These are phyloP conservation scores for Heterotilapia buettikoferi DNA, from an alignment of 2,113 vertebrate species.

Conservation along the genomic window DNA sequence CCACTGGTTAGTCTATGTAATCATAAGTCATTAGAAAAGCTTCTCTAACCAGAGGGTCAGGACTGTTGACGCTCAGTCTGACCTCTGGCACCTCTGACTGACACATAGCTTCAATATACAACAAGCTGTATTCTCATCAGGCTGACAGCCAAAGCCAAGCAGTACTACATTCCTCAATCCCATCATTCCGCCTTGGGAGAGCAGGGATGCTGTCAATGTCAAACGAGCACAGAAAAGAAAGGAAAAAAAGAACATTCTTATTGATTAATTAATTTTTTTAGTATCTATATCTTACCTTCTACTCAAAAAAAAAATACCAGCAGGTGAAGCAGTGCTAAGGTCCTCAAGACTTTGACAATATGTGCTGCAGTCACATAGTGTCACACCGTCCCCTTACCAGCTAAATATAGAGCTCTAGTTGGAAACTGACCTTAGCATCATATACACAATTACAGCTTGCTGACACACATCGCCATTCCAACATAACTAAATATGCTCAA, in stretches of 20 bases:
- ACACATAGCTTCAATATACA: constrained; percentile 11
- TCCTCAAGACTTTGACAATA: neutral
- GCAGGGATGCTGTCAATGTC: neutral
- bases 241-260: neutral
- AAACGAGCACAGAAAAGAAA: neutral
- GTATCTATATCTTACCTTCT: neutral
- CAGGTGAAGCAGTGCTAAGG: neutral
- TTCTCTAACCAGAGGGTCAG: constrained; percentile 67
- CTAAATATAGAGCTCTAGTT: constrained; percentile 66
- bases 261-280: rapidly evolving
- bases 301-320: neutral
- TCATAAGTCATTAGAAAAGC: constrained; percentile 69
- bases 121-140: neutral
- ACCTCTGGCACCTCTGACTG: constrained; percentile 20
- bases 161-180: neutral
- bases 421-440: constrained; percentile 29
- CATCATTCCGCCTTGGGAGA: neutral
- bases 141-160: neutral
- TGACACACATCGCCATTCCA: constrained; percentile 13
- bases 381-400: constrained; percentile 6
- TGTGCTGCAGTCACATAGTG: neutral
- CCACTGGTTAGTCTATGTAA: constrained; percentile 63
- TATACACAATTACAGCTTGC: neutral
- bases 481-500: constrained; percentile 19
- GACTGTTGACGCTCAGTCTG: constrained; percentile 37